These are phyloP conservation scores for Tautogolabrus adspersus DNA, from an alignment of 2,113 vertebrate species.

Conservation along the genomic window DNA sequence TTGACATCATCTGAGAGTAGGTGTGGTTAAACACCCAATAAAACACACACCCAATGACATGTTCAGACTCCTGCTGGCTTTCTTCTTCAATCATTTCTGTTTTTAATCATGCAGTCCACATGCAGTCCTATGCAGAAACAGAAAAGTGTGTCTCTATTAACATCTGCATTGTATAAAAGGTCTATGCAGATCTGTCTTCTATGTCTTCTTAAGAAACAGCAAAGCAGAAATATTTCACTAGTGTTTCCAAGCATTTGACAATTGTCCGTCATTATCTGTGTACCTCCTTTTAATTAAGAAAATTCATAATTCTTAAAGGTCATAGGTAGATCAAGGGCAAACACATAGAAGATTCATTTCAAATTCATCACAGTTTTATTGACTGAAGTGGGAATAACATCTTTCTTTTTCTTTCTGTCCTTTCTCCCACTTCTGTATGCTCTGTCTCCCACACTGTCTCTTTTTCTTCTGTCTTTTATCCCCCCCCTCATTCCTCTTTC, in stretches of 20 bases:
- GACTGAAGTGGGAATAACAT: no score
- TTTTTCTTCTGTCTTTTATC: background rate
- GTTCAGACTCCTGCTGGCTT: background rate
- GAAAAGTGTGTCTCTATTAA: background rate
- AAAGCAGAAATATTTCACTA: no score
- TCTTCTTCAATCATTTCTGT: background rate
- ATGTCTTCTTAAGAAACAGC: no score
- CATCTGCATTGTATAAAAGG: background rate
- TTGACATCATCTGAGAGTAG: background rate
- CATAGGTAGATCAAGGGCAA: no score
- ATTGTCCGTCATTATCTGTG: no score
- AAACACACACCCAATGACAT: background rate
- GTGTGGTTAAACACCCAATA: background rate
- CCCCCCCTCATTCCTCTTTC: background rate
- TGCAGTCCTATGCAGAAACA: background rate
- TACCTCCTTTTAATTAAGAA: no score
- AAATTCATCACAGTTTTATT: no score
- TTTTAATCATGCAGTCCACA: background rate
- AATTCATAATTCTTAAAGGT: no score
- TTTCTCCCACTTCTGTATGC: background rate
- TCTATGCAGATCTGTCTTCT: no score
- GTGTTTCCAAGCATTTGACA: no score
- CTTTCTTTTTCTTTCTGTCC: no score
- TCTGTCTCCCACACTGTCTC: background rate
- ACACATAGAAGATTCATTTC: no score